These are phyloP conservation scores for Drosophila leontia DNA, from an alignment of 1,140 invertebrate species.

Conservation along the genomic window DNA sequence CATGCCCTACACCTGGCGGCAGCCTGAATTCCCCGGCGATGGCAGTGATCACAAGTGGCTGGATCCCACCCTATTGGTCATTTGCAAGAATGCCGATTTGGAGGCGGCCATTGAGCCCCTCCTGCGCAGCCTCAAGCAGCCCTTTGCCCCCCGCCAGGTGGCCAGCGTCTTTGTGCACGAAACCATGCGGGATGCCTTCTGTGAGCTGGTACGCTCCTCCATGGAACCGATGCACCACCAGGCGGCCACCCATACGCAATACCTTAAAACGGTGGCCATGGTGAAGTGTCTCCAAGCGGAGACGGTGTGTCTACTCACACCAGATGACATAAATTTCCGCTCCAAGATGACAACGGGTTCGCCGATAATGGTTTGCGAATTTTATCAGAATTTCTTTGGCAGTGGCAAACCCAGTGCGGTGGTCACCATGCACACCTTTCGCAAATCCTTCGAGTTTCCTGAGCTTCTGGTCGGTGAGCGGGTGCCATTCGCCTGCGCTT, in stretches of 20 bases:
- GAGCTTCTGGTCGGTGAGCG: slow-evolving; percentile 29
- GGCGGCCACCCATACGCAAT: slow-evolving; percentile 30
- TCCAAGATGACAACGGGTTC: slow-evolving; percentile 47
- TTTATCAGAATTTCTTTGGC: slow-evolving; percentile 59
- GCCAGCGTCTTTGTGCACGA: slow-evolving; percentile 60
- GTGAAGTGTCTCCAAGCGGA: slow-evolving; percentile 53
- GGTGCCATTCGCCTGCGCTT: slow-evolving; percentile 40
- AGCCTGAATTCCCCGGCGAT: slow-evolving; percentile 49
- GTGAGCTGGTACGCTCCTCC: slow-evolving; percentile 17
- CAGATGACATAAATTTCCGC: slow-evolving; percentile 42
- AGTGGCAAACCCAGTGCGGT: slow-evolving; percentile 41
- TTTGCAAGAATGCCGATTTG: slow-evolving; percentile 40
- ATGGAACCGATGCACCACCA: slow-evolving; percentile 48
- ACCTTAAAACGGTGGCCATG: slow-evolving; percentile 21
- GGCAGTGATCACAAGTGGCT: slow-evolving; percentile 56
- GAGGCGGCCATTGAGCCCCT: slow-evolving; percentile 38
- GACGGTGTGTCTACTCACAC: slow-evolving; percentile 20
- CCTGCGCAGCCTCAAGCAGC: slow-evolving; percentile 33
- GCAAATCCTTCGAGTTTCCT: slow-evolving; percentile 34
- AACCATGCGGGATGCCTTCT: slow-evolving; percentile 45
- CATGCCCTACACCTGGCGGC: slow-evolving; percentile 57
- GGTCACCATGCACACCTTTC: slow-evolving; percentile 65
- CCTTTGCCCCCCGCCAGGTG: slow-evolving; percentile 30
- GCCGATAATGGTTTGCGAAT: slow-evolving; percentile 54
- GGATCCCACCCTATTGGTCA: slow-evolving; percentile 48